Evolutionary conservation across 2,888 invertebrate species (phyloP).

Genomic region (Syrphus vitripennis): DNA sequence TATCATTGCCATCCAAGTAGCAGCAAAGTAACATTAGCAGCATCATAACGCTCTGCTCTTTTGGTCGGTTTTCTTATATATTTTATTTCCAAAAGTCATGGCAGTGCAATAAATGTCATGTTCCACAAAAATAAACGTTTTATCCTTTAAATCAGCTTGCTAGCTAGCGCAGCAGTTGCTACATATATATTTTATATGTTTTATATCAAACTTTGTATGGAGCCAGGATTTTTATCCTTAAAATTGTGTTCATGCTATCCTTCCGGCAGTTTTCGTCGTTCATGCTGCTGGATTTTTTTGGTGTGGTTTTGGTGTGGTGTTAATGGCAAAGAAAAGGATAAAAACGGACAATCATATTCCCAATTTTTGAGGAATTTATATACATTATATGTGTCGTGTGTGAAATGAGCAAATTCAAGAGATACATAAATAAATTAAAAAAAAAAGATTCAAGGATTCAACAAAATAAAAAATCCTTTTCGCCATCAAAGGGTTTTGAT

Average conservation of each 20-base stretch:
- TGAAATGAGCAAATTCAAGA: neutral
- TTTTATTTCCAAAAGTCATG: conserved; percentile 56
- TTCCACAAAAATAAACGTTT: conserved; percentile 64
- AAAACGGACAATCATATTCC: conserved; percentile 51
- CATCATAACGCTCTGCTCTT: conserved; percentile 19
- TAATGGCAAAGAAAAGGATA: neutral
- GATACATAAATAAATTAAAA: neutral
- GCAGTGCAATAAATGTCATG: conserved; percentile 67
- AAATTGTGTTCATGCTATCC: neutral
- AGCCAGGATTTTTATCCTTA: neutral
- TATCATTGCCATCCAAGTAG: conserved; percentile 21
- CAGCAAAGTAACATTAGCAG: neutral
- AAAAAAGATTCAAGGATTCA: conserved; percentile 4
- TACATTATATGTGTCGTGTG: neutral
- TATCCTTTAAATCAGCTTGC: conserved; percentile 55
- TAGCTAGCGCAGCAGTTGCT: conserved; percentile 21
- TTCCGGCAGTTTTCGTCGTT: neutral
- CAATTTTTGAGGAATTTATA: conserved; percentile 51
- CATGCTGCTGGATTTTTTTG: too few species aligned
- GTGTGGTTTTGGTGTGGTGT: neutral
- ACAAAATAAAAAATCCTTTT: neutral
- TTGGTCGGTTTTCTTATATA: conserved; percentile 29
- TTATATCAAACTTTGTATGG: conserved; percentile 8
- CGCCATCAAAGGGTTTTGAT: conserved; percentile 27
- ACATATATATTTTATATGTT: neutral